phyloP scores from a whole-genome alignment of 2,888 invertebrate genomes.

The Xestia rhomboidea region DNA sequence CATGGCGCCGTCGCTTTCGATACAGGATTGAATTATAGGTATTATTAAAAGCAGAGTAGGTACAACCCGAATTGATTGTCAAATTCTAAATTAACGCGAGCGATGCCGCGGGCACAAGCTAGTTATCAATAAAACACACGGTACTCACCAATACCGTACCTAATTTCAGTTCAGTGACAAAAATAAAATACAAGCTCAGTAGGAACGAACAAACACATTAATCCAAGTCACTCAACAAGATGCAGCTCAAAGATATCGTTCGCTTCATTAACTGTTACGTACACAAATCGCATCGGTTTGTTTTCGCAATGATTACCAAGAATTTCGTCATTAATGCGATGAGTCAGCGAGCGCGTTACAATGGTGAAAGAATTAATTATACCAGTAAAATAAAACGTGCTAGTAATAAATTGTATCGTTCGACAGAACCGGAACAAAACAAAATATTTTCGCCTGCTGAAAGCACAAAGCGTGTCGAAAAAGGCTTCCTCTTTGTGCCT shows the following conservation, averaged over 20 bases:
- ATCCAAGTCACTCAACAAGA: conserved; percentile 8
- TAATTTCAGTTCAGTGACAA: background rate
- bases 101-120: too few species aligned
- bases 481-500: conserved; percentile 38
- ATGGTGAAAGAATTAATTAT: conserved; percentile 33
- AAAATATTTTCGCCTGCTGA: conserved; percentile 33
- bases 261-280: conserved; percentile 33
- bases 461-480: conserved; percentile 47
- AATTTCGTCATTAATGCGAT: conserved; percentile 43
- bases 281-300: conserved; percentile 13
- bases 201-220: conserved; percentile 10
- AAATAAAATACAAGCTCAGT: background rate
- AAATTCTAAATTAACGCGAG: too few species aligned
- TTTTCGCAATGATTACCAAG: conserved; percentile 42
- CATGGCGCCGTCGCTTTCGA: too few species aligned
- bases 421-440: conserved; percentile 37
- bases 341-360: conserved; percentile 24
- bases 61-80: too few species aligned
- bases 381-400: conserved; percentile 30
- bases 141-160: background rate
- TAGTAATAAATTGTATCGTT: conserved; percentile 30
- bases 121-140: background rate
- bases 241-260: conserved; percentile 22
- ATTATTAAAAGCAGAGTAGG: too few species aligned
- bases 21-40: too few species aligned